These are phyloP conservation scores for Torymus tubicola DNA, from an alignment of 2,888 invertebrate species.

Conservation along the genomic window DNA sequence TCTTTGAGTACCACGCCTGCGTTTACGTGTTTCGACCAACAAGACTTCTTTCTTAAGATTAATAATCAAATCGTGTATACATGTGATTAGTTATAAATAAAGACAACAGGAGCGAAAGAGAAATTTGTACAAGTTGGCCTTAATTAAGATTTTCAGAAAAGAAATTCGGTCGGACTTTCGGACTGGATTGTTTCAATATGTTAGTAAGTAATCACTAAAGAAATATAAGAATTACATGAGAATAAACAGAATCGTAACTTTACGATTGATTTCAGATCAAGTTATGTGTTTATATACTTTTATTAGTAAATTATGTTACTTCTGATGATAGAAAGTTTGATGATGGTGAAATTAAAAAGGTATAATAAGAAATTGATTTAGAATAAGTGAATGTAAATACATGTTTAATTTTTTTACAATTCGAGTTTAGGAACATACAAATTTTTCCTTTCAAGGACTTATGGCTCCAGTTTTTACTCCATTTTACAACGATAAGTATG, in stretches of 20 bases:
- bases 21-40: not conserved
- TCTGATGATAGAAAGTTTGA: not conserved
- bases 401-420: constrained; percentile 42
- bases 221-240: not conserved
- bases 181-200: constrained; percentile 2
- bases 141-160: too few species aligned
- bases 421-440: constrained; percentile 53
- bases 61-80: too few species aligned
- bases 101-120: too few species aligned
- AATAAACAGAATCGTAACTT: not conserved
- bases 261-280: not conserved
- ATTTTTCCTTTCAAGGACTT: constrained; percentile 80
- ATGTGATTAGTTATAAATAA: too few species aligned
- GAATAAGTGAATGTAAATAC: too few species aligned
- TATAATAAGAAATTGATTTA: too few species aligned
- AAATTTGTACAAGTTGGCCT: too few species aligned
- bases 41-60: too few species aligned
- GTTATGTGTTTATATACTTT: too few species aligned
- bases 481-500: constrained; percentile 80
- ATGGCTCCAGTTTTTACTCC: constrained; percentile 86
- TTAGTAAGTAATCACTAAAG: constrained; percentile 9
- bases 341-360: too few species aligned
- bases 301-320: not conserved
- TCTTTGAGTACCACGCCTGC: not conserved
- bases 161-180: too few species aligned